Evolutionary conservation across 2,888 invertebrate species (phyloP), one percentile per base, ranked within the genome.

Genomic region (Oconnorella tubifera): DNA sequence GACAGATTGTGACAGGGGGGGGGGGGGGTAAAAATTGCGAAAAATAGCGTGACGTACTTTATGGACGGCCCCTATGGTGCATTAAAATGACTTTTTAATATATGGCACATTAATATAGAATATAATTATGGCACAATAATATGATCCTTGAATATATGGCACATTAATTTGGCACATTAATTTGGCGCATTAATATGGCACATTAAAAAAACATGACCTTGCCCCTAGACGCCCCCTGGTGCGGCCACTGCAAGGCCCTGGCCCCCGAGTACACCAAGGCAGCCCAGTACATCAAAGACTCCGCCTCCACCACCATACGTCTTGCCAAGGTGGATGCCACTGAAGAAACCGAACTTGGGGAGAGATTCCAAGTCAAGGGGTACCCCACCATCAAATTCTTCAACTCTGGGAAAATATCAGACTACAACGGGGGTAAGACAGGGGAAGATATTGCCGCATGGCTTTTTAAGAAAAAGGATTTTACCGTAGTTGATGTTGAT

Each of bases 371-470:
- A 74, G 90, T 99, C 57, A 86, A 90, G 73, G 98, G 97, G 63
- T 99, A 98, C 82, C 99, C 99, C 56, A 99, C 99, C 0, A 86
- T 99, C 71, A 98, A 97, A 83, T 97, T 99, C 87, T 98, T 92
- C 88, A 89, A 62, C 31, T 53, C 32, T 25, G 66, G 66, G 1
- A 63, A 50, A 23, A 53, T 59, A 6, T 23, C 31, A 23, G 66
- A 66, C 0, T 66, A 66, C 27, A 40, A 73, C 89, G 91, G 95
- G 84, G 96, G 95, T 64, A 89, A 98, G 76, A 89, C 90, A 82
- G 89, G 91, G 74, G 90, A 90, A 72, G 94, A 95, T 69, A 97
- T 99, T 78, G 87, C 98, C 67, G 85, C 86, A 74, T 99, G 99
- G 99, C 83, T 99, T 68, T 87, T 88, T 82, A 98, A 98, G 86